Evolutionary conservation across 2,888 invertebrate species (phyloP), one percentile per base, ranked within the genome.

Genomic region (Cheilosia soror): DNA sequence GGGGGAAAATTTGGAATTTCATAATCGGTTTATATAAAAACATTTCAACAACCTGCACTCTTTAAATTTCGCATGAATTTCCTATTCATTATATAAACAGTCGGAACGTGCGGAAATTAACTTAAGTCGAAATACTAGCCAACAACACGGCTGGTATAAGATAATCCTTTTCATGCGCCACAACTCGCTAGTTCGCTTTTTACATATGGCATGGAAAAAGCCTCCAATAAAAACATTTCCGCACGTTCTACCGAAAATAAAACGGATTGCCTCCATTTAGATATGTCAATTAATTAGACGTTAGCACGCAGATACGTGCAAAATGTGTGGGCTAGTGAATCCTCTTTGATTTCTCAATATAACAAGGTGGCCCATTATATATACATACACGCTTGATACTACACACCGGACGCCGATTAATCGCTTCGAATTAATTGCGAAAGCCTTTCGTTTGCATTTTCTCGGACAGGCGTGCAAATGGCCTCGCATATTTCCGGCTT

Each of bases 211-310:
- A 55, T 49, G 58, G 53, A 60, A 68, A 69, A 68, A 29, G 73
- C 58, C 58, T 53, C 27, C 51, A 83, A 73, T 53, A 63, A 83
- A 75, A 80, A 25, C 65, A 65, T 65, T 80, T 80, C 69, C 73
- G 51, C 58, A 65, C 68, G 62, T 78, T 78, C 72, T 37, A 25
- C 63, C 68, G 53, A 69, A 75, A 79, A 75, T 60, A 60, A 84
- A 79, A 79, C 69, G 47, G 58, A 75, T 69, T 79, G 73, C 65
- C 69, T 65, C 33, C 65, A 79, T 73, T 73, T 73, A 79, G 79
- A 79, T 73, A 65, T 75, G 75, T 69, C 79, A 75, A 84, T 84
- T 84, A 84, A 84, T 84, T 84, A 79, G 75, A 69, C 75, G 53
- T 65, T 58, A 58, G 58, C 83, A 84, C 83, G 83, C 83, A 79